Evolutionary conservation across 1,140 invertebrate genomes (phyloP).

Genomic region (Charaxes varanes): DNA sequence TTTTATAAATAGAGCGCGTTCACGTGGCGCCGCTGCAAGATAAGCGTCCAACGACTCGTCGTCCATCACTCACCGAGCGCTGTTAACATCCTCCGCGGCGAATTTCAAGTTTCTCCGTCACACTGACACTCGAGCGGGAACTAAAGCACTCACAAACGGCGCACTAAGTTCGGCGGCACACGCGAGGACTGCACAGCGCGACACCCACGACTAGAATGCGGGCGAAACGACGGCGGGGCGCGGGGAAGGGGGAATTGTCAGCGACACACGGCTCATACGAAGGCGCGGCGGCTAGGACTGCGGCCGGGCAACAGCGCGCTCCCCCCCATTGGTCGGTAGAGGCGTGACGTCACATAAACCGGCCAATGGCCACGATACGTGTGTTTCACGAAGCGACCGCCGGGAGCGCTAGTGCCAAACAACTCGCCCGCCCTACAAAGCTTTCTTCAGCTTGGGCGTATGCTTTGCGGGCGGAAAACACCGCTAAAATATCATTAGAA

Average conservation of each 20-base stretch:
- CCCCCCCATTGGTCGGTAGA: slow-evolving; percentile 52
- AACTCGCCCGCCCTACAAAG: slow-evolving; percentile 67
- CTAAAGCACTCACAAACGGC: slow-evolving; percentile 69
- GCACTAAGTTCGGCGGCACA: slow-evolving; percentile 67
- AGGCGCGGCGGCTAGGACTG: slow-evolving; percentile 66
- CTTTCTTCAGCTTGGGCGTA: slow-evolving; percentile 69
- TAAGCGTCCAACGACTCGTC: slow-evolving; percentile 46
- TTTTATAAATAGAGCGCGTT: slow-evolving; percentile 68
- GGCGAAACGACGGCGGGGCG: slow-evolving; percentile 52
- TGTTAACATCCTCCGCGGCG: slow-evolving; percentile 70
- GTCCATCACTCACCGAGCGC: slow-evolving; percentile 63
- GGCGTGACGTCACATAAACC: slow-evolving; percentile 52
- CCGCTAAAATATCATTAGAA: slow-evolving; percentile 18
- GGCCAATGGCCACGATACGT: slow-evolving; percentile 43
- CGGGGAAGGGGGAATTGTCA: slow-evolving; percentile 47
- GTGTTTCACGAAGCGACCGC: slow-evolving; percentile 35
- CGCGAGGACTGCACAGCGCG: slow-evolving; percentile 68
- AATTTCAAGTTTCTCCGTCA: slow-evolving; percentile 52
- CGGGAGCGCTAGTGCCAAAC: slow-evolving; percentile 44
- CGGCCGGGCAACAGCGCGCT: slow-evolving; percentile 52
- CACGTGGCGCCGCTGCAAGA: slow-evolving; percentile 61
- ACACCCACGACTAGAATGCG: slow-evolving; percentile 72
- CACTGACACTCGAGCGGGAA: slow-evolving; percentile 69
- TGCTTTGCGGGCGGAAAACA: slow-evolving; percentile 54
- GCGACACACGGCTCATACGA: slow-evolving; percentile 61